A percentile compares a stretch with the other conserved stretches of the same genome.
phyloP scores from a whole-genome alignment of 2,113 vertebrate species.

The Cryptomyrus ogoouensis region DNA sequence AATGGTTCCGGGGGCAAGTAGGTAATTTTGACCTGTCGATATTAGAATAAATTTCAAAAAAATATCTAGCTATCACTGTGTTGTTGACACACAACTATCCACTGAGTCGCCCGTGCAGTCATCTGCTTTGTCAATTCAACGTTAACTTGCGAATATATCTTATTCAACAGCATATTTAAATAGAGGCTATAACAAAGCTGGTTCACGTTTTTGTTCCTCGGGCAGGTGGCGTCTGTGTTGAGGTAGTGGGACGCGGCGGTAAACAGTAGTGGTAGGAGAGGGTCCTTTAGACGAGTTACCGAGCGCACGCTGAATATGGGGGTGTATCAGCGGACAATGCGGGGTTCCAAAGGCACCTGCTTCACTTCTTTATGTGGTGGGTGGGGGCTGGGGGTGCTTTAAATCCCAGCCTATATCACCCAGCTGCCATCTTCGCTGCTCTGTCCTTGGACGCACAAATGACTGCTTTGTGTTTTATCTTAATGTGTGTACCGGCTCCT shows the following conservation, averaged over 20 bases:
- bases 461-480: conserved; percentile 19
- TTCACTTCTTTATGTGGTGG: conserved; percentile 62
- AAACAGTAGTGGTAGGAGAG: conserved; percentile 49
- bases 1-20: not conserved
- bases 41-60: not conserved
- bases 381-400: conserved; percentile 53
- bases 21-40: conserved; percentile 14
- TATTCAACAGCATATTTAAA: conserved; percentile 60
- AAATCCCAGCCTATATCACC: conserved; percentile 74
- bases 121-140: conserved; percentile 52
- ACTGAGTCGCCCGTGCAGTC: not conserved
- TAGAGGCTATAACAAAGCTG: conserved; percentile 58
- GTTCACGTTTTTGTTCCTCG: conserved; percentile 33
- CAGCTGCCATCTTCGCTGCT: conserved; percentile 69
- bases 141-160: conserved; percentile 61
- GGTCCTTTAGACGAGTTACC: conserved; percentile 64
- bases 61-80: not conserved
- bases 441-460: conserved; percentile 42
- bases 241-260: conserved; percentile 36
- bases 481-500: conserved; percentile 3
- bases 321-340: conserved; percentile 71
- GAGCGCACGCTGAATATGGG: conserved; percentile 68
- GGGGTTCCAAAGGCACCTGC: conserved; percentile 83
- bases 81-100: not conserved
- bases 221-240: conserved; percentile 64